Percentiles rank a stretch among this genome's conserved stretches.
Evolutionary conservation across 1,140 invertebrate species (phyloP).

Genomic region (Colletes gigas): DNA sequence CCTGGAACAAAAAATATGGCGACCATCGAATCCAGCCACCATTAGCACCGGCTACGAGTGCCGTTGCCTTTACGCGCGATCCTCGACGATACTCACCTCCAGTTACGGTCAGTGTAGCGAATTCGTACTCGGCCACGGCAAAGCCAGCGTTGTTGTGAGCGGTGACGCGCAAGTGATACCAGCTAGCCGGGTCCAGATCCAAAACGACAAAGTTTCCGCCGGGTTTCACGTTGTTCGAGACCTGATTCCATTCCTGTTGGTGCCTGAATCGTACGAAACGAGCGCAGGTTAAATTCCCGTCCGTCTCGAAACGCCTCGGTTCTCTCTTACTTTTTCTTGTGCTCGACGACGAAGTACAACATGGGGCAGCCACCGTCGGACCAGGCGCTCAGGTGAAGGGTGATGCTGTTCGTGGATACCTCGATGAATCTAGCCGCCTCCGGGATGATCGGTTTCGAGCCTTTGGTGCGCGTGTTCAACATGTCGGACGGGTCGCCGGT

Average conservation of each 20-base stretch:
- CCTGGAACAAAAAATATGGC: constrained; percentile 87
- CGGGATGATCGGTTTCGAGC: constrained; percentile 94
- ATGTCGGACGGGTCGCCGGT: constrained; percentile 93
- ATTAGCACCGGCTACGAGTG: constrained; percentile 78
- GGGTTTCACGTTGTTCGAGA: constrained; percentile 95
- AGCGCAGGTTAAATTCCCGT: neutral
- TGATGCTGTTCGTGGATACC: constrained; percentile 94
- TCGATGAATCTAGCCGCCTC: constrained; percentile 94
- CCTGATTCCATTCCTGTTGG: constrained; percentile 94
- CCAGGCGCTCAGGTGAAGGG: constrained; percentile 95
- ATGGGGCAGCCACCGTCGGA: constrained; percentile 97
- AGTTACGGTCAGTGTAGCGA: constrained; percentile 95
- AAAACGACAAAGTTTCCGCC: constrained; percentile 94
- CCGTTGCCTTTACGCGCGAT: constrained; percentile 42
- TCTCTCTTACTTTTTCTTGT: constrained; percentile 91
- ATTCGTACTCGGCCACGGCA: constrained; percentile 96
- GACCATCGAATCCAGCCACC: constrained; percentile 73
- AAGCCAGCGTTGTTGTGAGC: constrained; percentile 98
- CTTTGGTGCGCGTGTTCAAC: constrained; percentile 92
- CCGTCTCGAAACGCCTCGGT: neutral
- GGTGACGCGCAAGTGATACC: constrained; percentile 95
- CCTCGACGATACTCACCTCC: constrained; percentile 86
- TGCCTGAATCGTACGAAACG: constrained; percentile 80
- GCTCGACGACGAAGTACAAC: constrained; percentile 97
- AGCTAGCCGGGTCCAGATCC: constrained; percentile 94